These are phyloP conservation scores for Scotopteryx bipunctaria DNA, from an alignment of 2,888 invertebrate genomes.

Conservation along the genomic window DNA sequence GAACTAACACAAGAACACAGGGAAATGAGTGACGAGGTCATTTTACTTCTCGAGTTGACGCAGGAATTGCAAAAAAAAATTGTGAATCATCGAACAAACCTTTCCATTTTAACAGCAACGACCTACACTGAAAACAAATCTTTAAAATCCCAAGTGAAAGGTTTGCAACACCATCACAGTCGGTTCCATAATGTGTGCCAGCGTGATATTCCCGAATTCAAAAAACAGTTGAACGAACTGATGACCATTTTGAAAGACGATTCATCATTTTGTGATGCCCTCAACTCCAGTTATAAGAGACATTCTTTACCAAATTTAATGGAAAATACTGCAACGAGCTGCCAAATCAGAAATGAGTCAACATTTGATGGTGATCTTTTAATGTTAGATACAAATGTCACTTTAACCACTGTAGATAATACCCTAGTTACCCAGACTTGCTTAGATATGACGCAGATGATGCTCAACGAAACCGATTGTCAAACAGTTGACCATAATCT, in stretches of 20 bases:
- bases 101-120: constrained; percentile 73
- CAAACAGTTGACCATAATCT: constrained; percentile 50
- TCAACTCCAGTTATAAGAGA: constrained; percentile 58
- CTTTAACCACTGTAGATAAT: constrained; percentile 63
- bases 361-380: constrained; percentile 70
- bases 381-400: constrained; percentile 76
- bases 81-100: constrained; percentile 65
- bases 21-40: constrained; percentile 58
- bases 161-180: constrained; percentile 67
- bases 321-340: constrained; percentile 52
- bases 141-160: constrained; percentile 68
- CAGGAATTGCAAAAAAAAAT: constrained; percentile 70
- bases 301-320: constrained; percentile 65
- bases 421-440: constrained; percentile 69
- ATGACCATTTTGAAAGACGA: constrained; percentile 59
- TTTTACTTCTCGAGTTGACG: constrained; percentile 57
- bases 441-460: constrained; percentile 60
- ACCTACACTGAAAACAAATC: constrained; percentile 73
- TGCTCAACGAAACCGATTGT: constrained; percentile 57
- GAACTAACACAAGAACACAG: constrained; percentile 58
- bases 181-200: constrained; percentile 70
- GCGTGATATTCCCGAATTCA: constrained; percentile 69
- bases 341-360: constrained; percentile 67
- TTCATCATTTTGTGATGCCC: constrained; percentile 37
- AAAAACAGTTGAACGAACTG: constrained; percentile 61